Base-by-base conservation (phyloP, 2,888 invertebrate species). In the Drosophila rellima region DNA sequence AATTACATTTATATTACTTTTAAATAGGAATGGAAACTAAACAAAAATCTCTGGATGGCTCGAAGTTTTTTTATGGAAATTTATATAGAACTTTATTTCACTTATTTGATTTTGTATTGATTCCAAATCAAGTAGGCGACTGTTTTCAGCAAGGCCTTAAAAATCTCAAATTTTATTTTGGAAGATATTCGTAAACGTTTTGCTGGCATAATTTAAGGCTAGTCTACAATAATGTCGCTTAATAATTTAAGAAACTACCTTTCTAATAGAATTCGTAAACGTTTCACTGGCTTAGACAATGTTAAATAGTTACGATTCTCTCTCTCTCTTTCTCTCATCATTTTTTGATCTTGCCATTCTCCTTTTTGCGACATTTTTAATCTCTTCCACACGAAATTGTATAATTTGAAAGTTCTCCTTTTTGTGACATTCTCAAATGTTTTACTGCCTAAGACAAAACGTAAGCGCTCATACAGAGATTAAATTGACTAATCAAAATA, bases 1-100 rank as follows among this genome's bases (percentile, higher is more conserved):
- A 48, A 76, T 76, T 33, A 35, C 6, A 31, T 37, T 10, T 8
- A 47, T 51, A 42, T 48, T 20, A 20, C 20, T 15, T 42, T 10
- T 4, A 52, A 74, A 61, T 26, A 3, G 15, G 3, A 6, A 4
- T 8, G 11, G 6, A 51, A 23, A 20, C 20, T 31, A 11, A 13
- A 33, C 44, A 20, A 15, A 7, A 13, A 31, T n/a, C n/a, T 26
- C 3, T 17, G 2, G 17, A 52, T 31, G 8, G 13, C 29, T 26
- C 5, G 11, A 5, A 3, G 8, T 20, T 23, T 13, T 20, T 17
- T 17, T 0, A 5, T n/a, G 6, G 7, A 2, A 39, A 10, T 39
- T 10, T 17, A 17, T 18, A 18, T 17, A 40, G 1, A 15, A 10
- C 8, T 20, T n/a, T 1, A n/a, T n/a, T 6, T 2, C 2, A n/a